Evolutionary conservation across 2,113 vertebrate species (phyloP), one percentile per base, ranked within the genome.

Genomic region (Poecile atricapillus): DNA sequence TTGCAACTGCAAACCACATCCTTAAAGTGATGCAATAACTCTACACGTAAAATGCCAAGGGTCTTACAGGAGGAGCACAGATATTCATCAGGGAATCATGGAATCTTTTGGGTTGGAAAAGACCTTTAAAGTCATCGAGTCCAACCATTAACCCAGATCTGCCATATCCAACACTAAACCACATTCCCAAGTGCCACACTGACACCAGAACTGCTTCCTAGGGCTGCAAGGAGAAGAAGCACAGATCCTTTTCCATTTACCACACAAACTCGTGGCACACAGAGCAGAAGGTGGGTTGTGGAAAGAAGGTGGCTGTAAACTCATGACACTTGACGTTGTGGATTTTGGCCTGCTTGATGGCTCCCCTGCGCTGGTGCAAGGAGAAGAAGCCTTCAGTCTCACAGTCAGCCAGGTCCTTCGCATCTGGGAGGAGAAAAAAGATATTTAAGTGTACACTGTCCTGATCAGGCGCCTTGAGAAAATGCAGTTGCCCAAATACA

Each of bases 251-350:
- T 78, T 75, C 25, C 16, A 59, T 81, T 21, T 98, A 99, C 99
- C 99, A 99, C 60, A 99, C 99, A 85, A 99, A 99, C 94, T 99
- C 99, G 9, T 99, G 99, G 97, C 99, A 99, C 94, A 99, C 99
- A 1, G 99, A 99, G 84, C 99, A 99, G 97, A 99, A 99, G 4
- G 99, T 99, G 43, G 99, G 99, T 2, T 99, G 99, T 9, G 99
- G 99, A 77, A 99, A 99, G 95, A 99, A 99, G 19, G 99, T 99
- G 91, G 99, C 99, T 1, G 98, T 99, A 97, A 99, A 99, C 95
- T 99, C 99, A 2, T 99, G 99, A 47, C 98, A 98, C 83, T 99
- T 99, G 96, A 99, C 99, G 0, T 98, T 93, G 37, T 99, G 99
- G 59, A 99, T 97, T 95, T 99, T 99, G 93, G 99, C 99, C 89